Conservation (phyloP, 1,140 invertebrate species). For the Cheumatopsyche charites region DNA sequence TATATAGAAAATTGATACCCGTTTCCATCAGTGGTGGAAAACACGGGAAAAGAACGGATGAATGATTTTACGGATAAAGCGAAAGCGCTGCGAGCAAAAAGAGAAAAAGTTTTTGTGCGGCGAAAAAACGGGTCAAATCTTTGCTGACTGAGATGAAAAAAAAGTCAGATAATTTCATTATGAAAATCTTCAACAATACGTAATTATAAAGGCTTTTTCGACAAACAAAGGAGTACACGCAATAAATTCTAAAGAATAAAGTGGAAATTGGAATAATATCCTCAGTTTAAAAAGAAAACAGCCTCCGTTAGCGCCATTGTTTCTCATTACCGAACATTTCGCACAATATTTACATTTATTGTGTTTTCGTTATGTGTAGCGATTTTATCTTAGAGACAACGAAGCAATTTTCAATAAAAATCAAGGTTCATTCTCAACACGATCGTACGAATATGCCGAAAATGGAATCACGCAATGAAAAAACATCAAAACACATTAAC, state of each 20-base stretch:
- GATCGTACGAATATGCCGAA: no score
- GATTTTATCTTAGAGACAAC: no score
- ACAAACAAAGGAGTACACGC: conserved; percentile 20
- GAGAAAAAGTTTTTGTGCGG: background rate
- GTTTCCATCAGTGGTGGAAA: conserved; percentile 17
- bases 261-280: conserved; percentile 25
- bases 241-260: conserved; percentile 23
- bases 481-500: no score
- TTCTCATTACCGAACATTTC: background rate
- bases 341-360: conserved; percentile 17
- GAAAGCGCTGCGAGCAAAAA: conserved; percentile 14
- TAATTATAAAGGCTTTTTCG: conserved; percentile 24
- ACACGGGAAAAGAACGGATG: conserved; percentile 11
- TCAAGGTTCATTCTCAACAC: no score
- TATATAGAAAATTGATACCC: conserved; percentile 30
- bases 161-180: conserved; percentile 27
- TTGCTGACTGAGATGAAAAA: conserved; percentile 9
- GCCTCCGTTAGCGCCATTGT: background rate
- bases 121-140: conserved; percentile 21
- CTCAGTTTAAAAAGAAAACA: conserved; percentile 13
- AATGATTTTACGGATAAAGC: conserved; percentile 28
- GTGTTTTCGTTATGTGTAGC: background rate
- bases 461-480: no score
- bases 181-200: conserved; percentile 25
- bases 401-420: no score